Evolutionary conservation across 1,140 invertebrate species (phyloP).

Genomic region (Macrotrachela quadricornifera): DNA sequence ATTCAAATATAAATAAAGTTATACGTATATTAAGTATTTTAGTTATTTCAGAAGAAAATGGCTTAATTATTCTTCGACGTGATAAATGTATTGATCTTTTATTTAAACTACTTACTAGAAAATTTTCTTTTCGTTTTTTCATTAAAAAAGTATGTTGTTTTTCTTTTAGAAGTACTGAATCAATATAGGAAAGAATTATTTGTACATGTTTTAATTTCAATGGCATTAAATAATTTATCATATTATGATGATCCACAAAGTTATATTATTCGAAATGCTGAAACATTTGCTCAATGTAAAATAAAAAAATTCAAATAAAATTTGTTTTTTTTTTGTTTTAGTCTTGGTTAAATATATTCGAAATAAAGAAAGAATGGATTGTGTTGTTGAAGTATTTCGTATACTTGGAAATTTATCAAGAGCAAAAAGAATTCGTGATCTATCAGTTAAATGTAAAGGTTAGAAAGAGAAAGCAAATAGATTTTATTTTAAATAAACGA

Average conservation of each 20-base stretch:
- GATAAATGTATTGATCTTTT: slow-evolving; percentile 25
- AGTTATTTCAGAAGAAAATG: slow-evolving; percentile 45
- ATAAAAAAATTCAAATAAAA: slow-evolving; percentile 1
- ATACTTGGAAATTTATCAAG: slow-evolving; percentile 45
- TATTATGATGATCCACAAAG: slow-evolving; percentile 32
- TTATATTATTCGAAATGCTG: slow-evolving; percentile 15
- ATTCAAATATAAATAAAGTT: slow-evolving; percentile 33
- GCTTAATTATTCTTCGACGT: slow-evolving; percentile 35
- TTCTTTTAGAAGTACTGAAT: slow-evolving; percentile 25
- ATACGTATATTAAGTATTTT: slow-evolving; percentile 50
- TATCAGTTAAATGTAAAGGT: slow-evolving; percentile 32
- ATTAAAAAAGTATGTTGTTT: slow-evolving; percentile 26
- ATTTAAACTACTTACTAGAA: slow-evolving; percentile 32
- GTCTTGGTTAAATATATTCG: too few relatives aligned
- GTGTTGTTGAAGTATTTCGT: slow-evolving; percentile 39
- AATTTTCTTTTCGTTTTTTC: slow-evolving; percentile 13
- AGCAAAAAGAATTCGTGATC: slow-evolving; percentile 37
- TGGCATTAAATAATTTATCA: slow-evolving; percentile 44
- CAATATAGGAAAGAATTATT: slow-evolving; percentile 42
- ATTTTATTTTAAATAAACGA: not conserved
- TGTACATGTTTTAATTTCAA: slow-evolving; percentile 39
- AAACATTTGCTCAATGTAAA: too few relatives aligned
- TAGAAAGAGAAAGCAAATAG: slow-evolving; percentile 10
- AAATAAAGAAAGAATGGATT: slow-evolving; percentile 32
- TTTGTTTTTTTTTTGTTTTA: slow-evolving; percentile 19